A percentile compares a stretch with the other conserved stretches of the same genome.
phyloP scores from a whole-genome alignment of 2,113 vertebrate genomes.

The Bolborhynchus lineola region DNA sequence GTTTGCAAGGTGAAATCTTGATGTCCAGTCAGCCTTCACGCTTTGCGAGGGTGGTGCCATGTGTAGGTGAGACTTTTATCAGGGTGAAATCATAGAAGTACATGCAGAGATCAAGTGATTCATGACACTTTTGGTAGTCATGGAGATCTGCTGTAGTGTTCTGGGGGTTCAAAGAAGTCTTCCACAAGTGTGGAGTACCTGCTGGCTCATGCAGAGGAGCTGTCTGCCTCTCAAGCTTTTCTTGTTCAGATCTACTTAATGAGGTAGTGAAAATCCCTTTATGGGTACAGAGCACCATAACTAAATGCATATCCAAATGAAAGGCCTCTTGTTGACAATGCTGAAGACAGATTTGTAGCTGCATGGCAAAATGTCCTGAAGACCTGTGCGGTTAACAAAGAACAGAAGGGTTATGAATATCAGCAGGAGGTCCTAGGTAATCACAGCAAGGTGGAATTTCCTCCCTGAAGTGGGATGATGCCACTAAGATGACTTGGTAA shows the following conservation, averaged over 20 bases:
- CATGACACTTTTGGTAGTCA: not conserved
- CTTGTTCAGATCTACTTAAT: not conserved
- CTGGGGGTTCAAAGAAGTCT: not conserved
- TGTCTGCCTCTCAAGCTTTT: not conserved
- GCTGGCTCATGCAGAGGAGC: not conserved
- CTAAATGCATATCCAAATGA: not conserved
- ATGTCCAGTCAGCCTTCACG: not conserved
- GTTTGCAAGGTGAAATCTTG: not conserved
- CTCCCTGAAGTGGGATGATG: not conserved
- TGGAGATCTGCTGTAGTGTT: not conserved
- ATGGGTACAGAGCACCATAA: not conserved
- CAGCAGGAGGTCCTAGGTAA: not conserved
- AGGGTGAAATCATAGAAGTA: not conserved
- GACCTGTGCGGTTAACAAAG: not conserved
- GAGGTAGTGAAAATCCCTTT: not conserved
- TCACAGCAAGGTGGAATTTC: not conserved
- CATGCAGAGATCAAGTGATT: not conserved
- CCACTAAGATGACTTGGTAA: not conserved
- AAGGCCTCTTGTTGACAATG: not conserved
- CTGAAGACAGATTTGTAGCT: not conserved
- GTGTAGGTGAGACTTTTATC: not conserved
- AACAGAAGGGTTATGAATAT: not conserved
- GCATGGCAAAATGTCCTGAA: not conserved
- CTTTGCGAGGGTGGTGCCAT: fast-evolving
- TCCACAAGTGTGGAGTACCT: not conserved